Percentiles rank a stretch among this genome's conserved stretches.
Conservation (phyloP, 2,113 vertebrate species). For the Struthidea cinerea region DNA sequence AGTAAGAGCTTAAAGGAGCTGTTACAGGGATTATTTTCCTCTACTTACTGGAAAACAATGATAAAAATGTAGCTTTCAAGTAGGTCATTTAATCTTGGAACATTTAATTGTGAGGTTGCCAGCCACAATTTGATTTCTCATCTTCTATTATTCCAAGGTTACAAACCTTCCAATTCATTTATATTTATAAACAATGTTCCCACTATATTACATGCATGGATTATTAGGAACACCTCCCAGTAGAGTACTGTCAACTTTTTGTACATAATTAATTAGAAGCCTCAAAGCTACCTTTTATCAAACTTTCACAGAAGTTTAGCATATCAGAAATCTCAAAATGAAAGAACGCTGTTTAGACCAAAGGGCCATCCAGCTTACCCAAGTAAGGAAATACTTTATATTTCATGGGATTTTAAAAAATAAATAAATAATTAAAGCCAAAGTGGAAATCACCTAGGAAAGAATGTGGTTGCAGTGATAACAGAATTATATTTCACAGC, state of each 20-base stretch:
- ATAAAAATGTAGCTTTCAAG: slow-evolving; percentile 70
- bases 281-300: slow-evolving; percentile 70
- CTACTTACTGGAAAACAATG: slow-evolving; percentile 62
- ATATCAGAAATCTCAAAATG: slow-evolving; percentile 68
- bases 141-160: slow-evolving; percentile 71
- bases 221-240: slow-evolving; percentile 70
- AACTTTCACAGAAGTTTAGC: slow-evolving; percentile 62
- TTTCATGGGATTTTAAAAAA: slow-evolving; percentile 43
- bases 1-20: slow-evolving; percentile 25
- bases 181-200: slow-evolving; percentile 73
- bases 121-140: slow-evolving; percentile 60
- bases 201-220: slow-evolving; percentile 64
- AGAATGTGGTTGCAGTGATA: slow-evolving; percentile 74
- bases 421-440: slow-evolving; percentile 60
- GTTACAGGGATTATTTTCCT: slow-evolving; percentile 40
- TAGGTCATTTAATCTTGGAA: slow-evolving; percentile 66
- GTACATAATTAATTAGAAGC: slow-evolving; percentile 76
- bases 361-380: slow-evolving; percentile 45
- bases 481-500: slow-evolving; percentile 69
- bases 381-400: slow-evolving; percentile 63
- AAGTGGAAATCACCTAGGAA: slow-evolving; percentile 67
- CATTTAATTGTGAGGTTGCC: slow-evolving; percentile 61
- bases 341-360: slow-evolving; percentile 65
- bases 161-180: slow-evolving; percentile 69
- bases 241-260: slow-evolving; percentile 66